phyloP scores from a whole-genome alignment of 2,888 invertebrate genomes.

The Hirtodrosophila cameraria region DNA sequence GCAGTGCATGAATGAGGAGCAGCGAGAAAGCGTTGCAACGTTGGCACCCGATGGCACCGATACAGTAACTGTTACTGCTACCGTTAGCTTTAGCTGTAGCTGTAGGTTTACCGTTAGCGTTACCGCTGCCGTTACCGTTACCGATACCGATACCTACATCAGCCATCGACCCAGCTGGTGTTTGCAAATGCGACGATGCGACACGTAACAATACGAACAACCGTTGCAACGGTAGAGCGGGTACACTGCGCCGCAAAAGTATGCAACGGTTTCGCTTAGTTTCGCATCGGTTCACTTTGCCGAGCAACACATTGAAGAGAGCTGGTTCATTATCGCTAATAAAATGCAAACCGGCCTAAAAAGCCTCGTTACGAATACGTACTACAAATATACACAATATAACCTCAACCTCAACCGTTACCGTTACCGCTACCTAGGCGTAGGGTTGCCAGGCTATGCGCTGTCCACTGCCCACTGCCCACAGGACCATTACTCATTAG shows the following conservation, averaged over 20 bases:
- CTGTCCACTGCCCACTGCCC: conserved; percentile 6
- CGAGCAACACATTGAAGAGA: conserved; percentile 50
- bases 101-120: neutral
- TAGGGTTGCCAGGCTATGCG: conserved; percentile 22
- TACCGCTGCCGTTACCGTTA: neutral
- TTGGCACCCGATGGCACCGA: too few relatives aligned
- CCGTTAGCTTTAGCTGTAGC: conserved; percentile 12
- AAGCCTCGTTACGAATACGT: conserved; percentile 18
- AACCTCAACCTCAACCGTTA: conserved; percentile 9
- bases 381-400: neutral
- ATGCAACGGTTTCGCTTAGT: conserved; percentile 50
- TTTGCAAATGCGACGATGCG: conserved; percentile 53
- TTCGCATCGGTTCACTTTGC: conserved; percentile 47
- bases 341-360: conserved; percentile 63
- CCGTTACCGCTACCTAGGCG: conserved; percentile 20
- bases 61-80: neutral
- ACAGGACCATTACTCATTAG: conserved; percentile 46
- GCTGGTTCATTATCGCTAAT: conserved; percentile 74
- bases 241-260: conserved; percentile 34
- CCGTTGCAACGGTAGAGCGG: neutral
- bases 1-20: too few relatives aligned
- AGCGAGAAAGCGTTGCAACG: conserved; percentile 10
- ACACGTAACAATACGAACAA: conserved; percentile 38
- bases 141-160: conserved; percentile 19
- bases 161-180: conserved; percentile 22